A percentile compares a stretch with the other conserved stretches of the same genome.
Evolutionary conservation across 2,888 invertebrate species (phyloP).

Genomic region (Subacronicta megacephala): DNA sequence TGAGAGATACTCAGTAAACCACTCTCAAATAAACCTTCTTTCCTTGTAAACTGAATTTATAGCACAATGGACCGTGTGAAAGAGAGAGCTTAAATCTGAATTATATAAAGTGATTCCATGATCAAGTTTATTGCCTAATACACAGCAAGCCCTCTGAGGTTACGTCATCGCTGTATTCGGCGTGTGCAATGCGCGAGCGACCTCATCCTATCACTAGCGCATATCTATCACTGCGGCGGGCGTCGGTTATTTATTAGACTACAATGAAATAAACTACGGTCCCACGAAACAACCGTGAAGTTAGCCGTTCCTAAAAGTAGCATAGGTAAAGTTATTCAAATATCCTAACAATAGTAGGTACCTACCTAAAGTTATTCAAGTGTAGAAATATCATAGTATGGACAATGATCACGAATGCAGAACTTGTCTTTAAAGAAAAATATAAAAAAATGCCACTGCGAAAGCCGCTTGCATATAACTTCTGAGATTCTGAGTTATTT

Average conservation of each 20-base stretch:
- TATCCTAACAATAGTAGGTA: too few relatives aligned
- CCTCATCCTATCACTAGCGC: conserved; percentile 31
- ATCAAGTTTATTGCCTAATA: conserved; percentile 12
- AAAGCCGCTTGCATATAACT: too few relatives aligned
- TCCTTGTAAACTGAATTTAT: neutral
- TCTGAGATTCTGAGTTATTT: too few relatives aligned
- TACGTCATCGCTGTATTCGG: conserved; percentile 14
- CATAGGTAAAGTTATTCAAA: too few relatives aligned
- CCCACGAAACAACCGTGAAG: too few relatives aligned
- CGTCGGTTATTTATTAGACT: neutral
- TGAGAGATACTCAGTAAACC: too few relatives aligned
- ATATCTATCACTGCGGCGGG: conserved; percentile 8
- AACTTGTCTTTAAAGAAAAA: too few relatives aligned
- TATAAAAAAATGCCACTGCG: too few relatives aligned
- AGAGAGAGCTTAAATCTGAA: neutral
- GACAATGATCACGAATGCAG: too few relatives aligned
- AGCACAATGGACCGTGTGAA: neutral
- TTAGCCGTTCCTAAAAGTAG: too few relatives aligned
- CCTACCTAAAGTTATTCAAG: too few relatives aligned
- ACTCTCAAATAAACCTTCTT: neutral
- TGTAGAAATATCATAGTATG: too few relatives aligned
- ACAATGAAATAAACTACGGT: neutral
- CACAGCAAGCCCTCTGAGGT: neutral
- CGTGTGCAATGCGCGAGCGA: conserved; percentile 17
- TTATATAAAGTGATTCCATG: conserved; percentile 1